Percentiles rank a stretch among this genome's conserved stretches.
Conservation (phyloP, 1,140 invertebrate genomes). For the Heliconius congener region DNA sequence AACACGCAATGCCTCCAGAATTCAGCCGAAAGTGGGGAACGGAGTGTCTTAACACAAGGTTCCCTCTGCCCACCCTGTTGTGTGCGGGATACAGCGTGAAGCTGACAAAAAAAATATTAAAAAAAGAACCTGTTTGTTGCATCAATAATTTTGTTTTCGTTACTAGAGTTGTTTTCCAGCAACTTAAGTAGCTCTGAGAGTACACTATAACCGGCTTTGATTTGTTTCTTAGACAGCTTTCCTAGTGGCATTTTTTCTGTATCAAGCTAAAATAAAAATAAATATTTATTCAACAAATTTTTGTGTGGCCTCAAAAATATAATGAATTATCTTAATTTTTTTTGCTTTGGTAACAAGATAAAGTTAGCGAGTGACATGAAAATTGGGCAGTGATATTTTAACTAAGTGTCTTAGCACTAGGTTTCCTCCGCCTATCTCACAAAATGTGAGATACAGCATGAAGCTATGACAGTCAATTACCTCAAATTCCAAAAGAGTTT, state of each 20-base stretch:
- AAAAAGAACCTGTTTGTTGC: constrained; percentile 86
- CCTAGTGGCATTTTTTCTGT: constrained; percentile 98
- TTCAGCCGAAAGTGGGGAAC: too few relatives aligned
- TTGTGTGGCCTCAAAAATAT: too few relatives aligned
- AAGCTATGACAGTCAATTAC: constrained; percentile 63
- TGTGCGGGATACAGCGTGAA: too few relatives aligned
- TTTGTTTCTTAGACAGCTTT: constrained; percentile 96
- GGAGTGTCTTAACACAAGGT: too few relatives aligned
- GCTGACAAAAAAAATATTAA: not conserved
- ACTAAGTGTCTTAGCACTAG: too few relatives aligned
- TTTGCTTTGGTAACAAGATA: too few relatives aligned
- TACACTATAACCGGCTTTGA: constrained; percentile 92
- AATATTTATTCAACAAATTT: not conserved
- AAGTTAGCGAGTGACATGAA: too few relatives aligned
- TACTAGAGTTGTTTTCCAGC: constrained; percentile 80
- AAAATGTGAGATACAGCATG: not conserved
- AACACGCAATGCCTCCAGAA: too few relatives aligned
- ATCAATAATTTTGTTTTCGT: constrained; percentile 86
- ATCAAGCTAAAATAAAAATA: constrained; percentile 85
- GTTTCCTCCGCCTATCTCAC: too few relatives aligned
- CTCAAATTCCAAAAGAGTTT: constrained; percentile 96
- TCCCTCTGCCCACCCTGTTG: too few relatives aligned
- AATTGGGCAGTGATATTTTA: too few relatives aligned
- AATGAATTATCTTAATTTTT: too few relatives aligned
- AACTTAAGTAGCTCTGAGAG: constrained; percentile 89